Conservation (phyloP, 2,888 invertebrate species). For the Drosophila testacea region DNA sequence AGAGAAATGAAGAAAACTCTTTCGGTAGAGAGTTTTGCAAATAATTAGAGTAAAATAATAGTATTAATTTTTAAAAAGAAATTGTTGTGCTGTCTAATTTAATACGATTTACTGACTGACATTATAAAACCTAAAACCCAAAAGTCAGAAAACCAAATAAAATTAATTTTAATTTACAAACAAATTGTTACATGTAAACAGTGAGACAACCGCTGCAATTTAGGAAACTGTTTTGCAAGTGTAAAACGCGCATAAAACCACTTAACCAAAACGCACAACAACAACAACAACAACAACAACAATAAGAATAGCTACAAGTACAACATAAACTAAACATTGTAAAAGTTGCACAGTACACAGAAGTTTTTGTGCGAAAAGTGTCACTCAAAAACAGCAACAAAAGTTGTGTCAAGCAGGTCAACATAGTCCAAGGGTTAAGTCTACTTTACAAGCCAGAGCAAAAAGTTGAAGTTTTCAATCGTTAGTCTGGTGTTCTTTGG, state of each 20-base stretch:
- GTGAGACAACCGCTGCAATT: slow-evolving; percentile 26
- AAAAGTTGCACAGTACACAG: slow-evolving; percentile 35
- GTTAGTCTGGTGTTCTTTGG: slow-evolving; percentile 5
- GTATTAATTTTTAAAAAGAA: background rate
- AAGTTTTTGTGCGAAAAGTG: slow-evolving; percentile 65
- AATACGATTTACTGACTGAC: background rate
- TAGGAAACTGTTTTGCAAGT: slow-evolving; percentile 25
- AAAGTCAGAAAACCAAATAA: slow-evolving; percentile 12
- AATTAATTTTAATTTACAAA: slow-evolving; percentile 43
- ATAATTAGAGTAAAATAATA: background rate
- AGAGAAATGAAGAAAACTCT: background rate
- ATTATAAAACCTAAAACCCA: slow-evolving; percentile 3
- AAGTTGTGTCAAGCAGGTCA: slow-evolving; percentile 28
- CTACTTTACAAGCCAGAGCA: slow-evolving; percentile 14
- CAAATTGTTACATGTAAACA: slow-evolving; percentile 44
- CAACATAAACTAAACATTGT: slow-evolving; percentile 21
- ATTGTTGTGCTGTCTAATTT: no score
- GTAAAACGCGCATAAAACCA: slow-evolving; percentile 55
- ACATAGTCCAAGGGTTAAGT: slow-evolving; percentile 37
- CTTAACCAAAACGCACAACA: slow-evolving; percentile 52
- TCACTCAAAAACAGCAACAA: slow-evolving; percentile 54
- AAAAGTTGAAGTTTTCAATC: slow-evolving; percentile 35
- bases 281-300: slow-evolving; percentile 24
- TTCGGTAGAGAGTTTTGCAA: background rate
- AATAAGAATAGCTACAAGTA: slow-evolving; percentile 26